Evolutionary conservation across 2,797 vertebrate genomes (phyloP).

Genomic region (Sebastes oblongus): DNA sequence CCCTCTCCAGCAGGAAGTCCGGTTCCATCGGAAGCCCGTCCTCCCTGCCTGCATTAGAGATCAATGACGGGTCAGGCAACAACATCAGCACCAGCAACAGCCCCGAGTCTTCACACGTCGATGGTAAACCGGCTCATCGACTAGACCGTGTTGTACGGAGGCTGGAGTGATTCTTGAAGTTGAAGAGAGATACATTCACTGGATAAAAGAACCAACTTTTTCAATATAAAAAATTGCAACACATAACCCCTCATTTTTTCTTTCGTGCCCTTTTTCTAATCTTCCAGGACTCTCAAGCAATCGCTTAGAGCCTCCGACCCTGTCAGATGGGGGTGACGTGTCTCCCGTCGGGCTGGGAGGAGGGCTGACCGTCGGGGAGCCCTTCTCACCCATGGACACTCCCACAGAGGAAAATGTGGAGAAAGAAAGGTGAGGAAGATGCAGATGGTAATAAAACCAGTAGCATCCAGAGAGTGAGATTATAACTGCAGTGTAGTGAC

Average conservation of each 20-base stretch:
- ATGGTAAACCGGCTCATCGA: slow-evolving; percentile 58
- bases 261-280: neutral
- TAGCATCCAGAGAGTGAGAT: neutral
- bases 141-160: neutral
- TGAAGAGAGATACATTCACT: neutral
- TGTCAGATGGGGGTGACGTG: slow-evolving; percentile 65
- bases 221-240: neutral
- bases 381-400: slow-evolving; percentile 59
- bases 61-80: slow-evolving; percentile 52
- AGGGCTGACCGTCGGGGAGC: slow-evolving; percentile 50
- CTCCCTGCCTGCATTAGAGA: slow-evolving; percentile 44
- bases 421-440: slow-evolving; percentile 83
- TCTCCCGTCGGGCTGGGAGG: slow-evolving; percentile 44
- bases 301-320: slow-evolving; percentile 66
- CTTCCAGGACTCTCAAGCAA: slow-evolving; percentile 59
- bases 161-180: neutral
- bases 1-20: slow-evolving; percentile 55
- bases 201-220: neutral
- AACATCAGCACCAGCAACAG: slow-evolving; percentile 53
- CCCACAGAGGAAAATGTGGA: slow-evolving; percentile 80
- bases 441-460: neutral
- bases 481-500: slow-evolving; percentile 6
- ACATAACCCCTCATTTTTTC: neutral
- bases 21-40: neutral
- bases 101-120: slow-evolving; percentile 63